These are phyloP conservation scores for Cataglyphis livida DNA, from an alignment of 2,888 invertebrate genomes.

Conservation along the genomic window DNA sequence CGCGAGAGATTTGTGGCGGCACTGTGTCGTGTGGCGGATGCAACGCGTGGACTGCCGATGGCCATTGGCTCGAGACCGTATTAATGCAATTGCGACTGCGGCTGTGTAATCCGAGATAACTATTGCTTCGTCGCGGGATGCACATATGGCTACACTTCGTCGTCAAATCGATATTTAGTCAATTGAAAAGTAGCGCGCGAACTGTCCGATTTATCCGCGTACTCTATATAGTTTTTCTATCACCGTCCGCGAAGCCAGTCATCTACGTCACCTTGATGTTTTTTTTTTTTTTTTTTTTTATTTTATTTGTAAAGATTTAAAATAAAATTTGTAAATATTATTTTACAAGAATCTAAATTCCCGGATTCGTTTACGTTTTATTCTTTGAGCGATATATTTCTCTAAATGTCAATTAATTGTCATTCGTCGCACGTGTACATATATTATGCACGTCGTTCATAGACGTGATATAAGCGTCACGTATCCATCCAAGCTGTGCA, in stretches of 20 bases:
- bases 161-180: conserved; percentile 66
- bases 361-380: background rate
- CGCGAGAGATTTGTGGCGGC: conserved; percentile 56
- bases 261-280: background rate
- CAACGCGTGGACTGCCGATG: conserved; percentile 57
- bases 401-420: conserved; percentile 1
- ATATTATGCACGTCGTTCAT: background rate
- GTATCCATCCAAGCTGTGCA: conserved; percentile 15
- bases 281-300: background rate
- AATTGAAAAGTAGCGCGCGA: conserved; percentile 57
- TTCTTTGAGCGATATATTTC: background rate
- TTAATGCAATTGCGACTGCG: conserved; percentile 76
- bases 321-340: background rate
- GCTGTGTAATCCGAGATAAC: conserved; percentile 77
- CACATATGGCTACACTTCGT: conserved; percentile 56
- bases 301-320: background rate
- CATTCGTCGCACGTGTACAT: background rate
- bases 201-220: conserved; percentile 48
- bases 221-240: background rate
- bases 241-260: background rate
- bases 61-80: conserved; percentile 71
- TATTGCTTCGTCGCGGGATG: conserved; percentile 60
- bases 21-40: conserved; percentile 57
- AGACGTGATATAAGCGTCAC: conserved; percentile 10
- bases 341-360: background rate